phyloP scores from a whole-genome alignment of 1,140 invertebrate species.

The Acyrthosiphon pisum region DNA sequence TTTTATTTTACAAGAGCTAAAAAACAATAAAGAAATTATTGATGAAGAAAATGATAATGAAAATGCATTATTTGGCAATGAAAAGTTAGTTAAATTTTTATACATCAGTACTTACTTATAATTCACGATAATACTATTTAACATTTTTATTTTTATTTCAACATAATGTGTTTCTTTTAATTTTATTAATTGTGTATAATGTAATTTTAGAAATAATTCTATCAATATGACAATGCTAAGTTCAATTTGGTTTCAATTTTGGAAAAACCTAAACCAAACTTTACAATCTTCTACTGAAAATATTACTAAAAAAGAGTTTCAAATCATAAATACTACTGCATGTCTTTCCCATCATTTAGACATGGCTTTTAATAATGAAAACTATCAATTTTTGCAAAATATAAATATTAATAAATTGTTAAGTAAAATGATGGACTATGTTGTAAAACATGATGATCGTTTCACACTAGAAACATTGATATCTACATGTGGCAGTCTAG shows the following conservation, averaged over 20 bases:
- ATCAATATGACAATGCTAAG: conserved; percentile 1
- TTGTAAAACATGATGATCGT: conserved; percentile 17
- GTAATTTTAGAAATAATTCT: not conserved
- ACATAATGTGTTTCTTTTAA: not conserved
- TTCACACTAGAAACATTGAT: conserved; percentile 8
- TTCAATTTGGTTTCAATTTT: conserved; percentile 37
- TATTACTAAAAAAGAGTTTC: conserved; percentile 21
- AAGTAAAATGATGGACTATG: conserved; percentile 21
- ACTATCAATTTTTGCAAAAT: conserved; percentile 1
- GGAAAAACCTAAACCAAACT: not conserved
- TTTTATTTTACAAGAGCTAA: conserved; percentile 51
- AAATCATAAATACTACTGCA: conserved; percentile 7
- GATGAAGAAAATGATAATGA: not conserved
- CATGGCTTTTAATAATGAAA: not conserved
- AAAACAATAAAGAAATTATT: not conserved
- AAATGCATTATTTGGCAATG: not conserved
- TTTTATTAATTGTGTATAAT: not conserved
- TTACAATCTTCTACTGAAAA: not conserved
- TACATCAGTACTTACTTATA: not conserved
- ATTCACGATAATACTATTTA: not conserved
- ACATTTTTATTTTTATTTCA: not conserved
- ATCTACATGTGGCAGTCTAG: conserved; percentile 23
- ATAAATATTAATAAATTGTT: conserved; percentile 41
- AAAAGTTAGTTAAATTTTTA: conserved; percentile 3
- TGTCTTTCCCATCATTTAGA: conserved; percentile 31